These are phyloP conservation scores for Sinosuthora webbiana DNA, from an alignment of 2,113 vertebrate species.

Conservation along the genomic window DNA sequence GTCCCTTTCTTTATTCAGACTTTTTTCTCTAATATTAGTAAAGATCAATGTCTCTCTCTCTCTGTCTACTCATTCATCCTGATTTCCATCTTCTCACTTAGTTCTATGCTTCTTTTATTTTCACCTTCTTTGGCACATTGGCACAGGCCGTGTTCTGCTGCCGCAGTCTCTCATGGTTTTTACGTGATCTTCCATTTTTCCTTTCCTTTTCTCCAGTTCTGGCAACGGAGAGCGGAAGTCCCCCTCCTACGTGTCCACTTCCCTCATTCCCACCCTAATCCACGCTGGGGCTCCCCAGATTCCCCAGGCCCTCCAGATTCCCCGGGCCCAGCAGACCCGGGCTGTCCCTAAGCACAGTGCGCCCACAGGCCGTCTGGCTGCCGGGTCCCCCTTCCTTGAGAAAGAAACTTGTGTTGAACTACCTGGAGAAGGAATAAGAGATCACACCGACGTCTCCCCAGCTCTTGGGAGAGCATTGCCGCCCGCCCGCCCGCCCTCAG, in stretches of 20 bases:
- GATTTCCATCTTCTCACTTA: neutral
- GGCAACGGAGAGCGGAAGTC: fast-evolving
- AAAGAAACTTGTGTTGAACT: neutral
- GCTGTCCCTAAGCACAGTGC: too few relatives aligned
- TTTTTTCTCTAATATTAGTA: neutral
- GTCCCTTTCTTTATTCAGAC: neutral
- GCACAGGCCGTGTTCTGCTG: fast-evolving
- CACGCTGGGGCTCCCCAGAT: neutral
- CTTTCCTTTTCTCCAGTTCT: neutral
- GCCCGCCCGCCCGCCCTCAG: too few relatives aligned
- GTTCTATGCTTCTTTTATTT: neutral
- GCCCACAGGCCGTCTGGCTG: neutral
- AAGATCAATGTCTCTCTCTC: neutral
- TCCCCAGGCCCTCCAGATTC: neutral
- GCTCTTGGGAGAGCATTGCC: neutral
- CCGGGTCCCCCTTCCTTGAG: neutral
- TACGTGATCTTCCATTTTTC: neutral
- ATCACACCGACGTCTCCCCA: neutral
- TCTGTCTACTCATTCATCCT: neutral
- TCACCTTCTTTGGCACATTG: neutral
- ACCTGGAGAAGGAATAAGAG: neutral
- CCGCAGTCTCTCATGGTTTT: neutral
- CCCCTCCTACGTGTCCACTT: neutral
- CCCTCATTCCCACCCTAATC: neutral
- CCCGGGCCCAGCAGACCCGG: too few relatives aligned